Base-by-base conservation (phyloP, 2,888 invertebrate species). In the Hypercompe scribonia region DNA sequence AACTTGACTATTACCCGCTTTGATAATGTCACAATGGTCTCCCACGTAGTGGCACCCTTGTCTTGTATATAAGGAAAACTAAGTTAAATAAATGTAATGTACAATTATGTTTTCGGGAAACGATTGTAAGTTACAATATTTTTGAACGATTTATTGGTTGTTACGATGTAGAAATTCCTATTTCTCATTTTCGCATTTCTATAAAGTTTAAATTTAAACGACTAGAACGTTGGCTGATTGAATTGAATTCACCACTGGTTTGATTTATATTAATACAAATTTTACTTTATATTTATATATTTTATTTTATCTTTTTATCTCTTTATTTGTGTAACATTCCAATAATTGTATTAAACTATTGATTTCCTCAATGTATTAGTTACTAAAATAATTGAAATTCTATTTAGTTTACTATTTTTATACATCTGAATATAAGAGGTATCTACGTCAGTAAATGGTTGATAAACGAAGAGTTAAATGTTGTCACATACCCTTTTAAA, bases 1-100 rank as follows among this genome's bases (percentile, higher is more conserved):
- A 99, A 92, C 96, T 99, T 82, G 99, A 99, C 94, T 98, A 98
- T 92, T 98, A 98, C 83, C 97, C 97, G 13, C 95, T 95, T 79
- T 95, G 94, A 95, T 94, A 81, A 76, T 74, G 74, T 77, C 81
- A 81, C 81, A 77, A 69, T 65, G 87, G 89, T 90, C 68, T 73
- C 63, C 82, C 76, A 79, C 73, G 34, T 67, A 76, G 78, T 81
- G 79, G 80, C 65, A 28, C 50, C 75, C 74, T 78, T 79, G 76
- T 86, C 66, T 80, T 84, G 84, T 86, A 86, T 85, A 87, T 87
- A 86, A 84, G 84, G 72, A 81, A 73, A 81, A 82, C 74, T 86
- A 85, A 84, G 72, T 84, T 86, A 82, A 76, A 74, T 79, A 75
- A 81, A 83, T 78, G 77, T 81, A 84, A 66, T 81, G 86, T 84